phyloP scores from a whole-genome alignment of 2,113 vertebrate species.

The Bothrops jararaca region DNA sequence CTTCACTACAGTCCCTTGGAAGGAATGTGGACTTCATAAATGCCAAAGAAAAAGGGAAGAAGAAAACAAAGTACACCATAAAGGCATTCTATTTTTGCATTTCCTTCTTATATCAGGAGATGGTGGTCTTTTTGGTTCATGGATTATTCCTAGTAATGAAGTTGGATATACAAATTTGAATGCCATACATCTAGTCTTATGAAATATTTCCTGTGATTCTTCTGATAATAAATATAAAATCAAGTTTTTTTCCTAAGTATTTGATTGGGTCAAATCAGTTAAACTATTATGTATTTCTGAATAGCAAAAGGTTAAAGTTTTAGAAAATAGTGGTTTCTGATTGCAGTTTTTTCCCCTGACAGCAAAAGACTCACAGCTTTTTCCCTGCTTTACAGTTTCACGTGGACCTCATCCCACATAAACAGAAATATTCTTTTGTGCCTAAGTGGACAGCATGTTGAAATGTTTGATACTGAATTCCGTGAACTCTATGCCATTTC shows the following conservation, averaged over 20 bases:
- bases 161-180: background rate
- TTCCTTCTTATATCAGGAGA: background rate
- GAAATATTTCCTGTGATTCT: conserved; percentile 20
- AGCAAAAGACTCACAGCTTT: background rate
- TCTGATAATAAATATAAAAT: background rate
- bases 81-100: background rate
- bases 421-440: conserved; percentile 90
- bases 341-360: background rate
- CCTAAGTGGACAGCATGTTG: conserved; percentile 87
- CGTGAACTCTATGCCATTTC: conserved; percentile 91
- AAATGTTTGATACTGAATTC: conserved; percentile 89
- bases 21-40: background rate
- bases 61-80: background rate
- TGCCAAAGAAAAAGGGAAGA: background rate
- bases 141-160: background rate
- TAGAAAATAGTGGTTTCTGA: background rate
- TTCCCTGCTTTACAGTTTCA: conserved; percentile 74
- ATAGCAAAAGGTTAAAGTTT: background rate
- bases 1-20: background rate
- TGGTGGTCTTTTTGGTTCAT: background rate
- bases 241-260: background rate
- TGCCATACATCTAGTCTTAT: background rate
- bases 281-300: background rate
- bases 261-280: background rate
- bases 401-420: conserved; percentile 86